A percentile compares a stretch with the other conserved stretches of the same genome.
Evolutionary conservation across 2,888 invertebrate species (phyloP).

Genomic region (Zygothrica quintamaculata): DNA sequence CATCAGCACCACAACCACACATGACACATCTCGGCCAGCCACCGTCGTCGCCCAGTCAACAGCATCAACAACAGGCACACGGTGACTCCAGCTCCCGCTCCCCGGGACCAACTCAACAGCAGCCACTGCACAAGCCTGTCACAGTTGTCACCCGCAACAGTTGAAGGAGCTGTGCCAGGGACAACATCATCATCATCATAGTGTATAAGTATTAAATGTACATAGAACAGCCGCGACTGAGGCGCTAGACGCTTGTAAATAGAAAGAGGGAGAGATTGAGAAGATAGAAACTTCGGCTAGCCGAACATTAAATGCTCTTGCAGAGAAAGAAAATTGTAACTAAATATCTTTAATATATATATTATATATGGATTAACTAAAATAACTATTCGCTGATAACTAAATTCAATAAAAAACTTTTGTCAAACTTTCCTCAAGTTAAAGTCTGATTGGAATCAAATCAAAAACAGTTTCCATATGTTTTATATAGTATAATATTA

Average conservation of each 20-base stretch:
- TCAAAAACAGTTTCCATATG: too few relatives aligned
- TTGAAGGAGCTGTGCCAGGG: slow-evolving; percentile 82
- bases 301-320: slow-evolving; percentile 48
- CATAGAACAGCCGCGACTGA: slow-evolving; percentile 72
- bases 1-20: slow-evolving; percentile 79
- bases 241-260: slow-evolving; percentile 77
- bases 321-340: slow-evolving; percentile 12
- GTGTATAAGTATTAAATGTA: slow-evolving; percentile 67
- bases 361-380: too few relatives aligned
- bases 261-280: slow-evolving; percentile 26
- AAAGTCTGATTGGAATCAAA: too few relatives aligned
- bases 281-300: slow-evolving; percentile 32
- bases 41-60: slow-evolving; percentile 51
- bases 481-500: too few relatives aligned
- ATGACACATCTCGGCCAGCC: slow-evolving; percentile 78
- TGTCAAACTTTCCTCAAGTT: too few relatives aligned
- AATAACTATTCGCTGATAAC: too few relatives aligned
- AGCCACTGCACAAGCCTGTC: slow-evolving; percentile 86
- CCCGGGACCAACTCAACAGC: slow-evolving; percentile 54
- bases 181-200: too few relatives aligned
- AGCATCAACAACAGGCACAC: slow-evolving; percentile 25
- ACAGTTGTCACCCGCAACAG: slow-evolving; percentile 86
- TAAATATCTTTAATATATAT: too few relatives aligned
- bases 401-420: too few relatives aligned
- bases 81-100: slow-evolving; percentile 54